phyloP scores from a whole-genome alignment of 2,113 vertebrate genomes.

The Cacatua alba region DNA sequence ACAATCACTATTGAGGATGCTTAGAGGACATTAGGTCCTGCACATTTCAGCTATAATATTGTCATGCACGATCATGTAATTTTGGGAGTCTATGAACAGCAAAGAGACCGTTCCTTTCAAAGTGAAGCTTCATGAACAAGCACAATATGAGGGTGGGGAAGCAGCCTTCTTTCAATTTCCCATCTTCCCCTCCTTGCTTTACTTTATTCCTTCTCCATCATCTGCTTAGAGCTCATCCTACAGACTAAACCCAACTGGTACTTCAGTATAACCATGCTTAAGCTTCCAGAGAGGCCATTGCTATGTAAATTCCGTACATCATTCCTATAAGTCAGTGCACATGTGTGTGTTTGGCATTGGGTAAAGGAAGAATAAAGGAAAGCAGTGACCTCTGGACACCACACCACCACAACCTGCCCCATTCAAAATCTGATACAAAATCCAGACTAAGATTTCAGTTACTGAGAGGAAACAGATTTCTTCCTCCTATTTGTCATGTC shows the following conservation, averaged over 20 bases:
- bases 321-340: not conserved
- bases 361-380: not conserved
- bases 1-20: not conserved
- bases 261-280: not conserved
- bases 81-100: not conserved
- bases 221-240: not conserved
- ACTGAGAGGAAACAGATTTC: not conserved
- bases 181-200: not conserved
- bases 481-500: not conserved
- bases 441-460: not conserved
- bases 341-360: not conserved
- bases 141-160: not conserved
- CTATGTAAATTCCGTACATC: not conserved
- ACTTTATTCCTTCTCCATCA: not conserved
- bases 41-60: not conserved
- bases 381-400: not conserved
- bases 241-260: not conserved
- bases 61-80: not conserved
- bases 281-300: not conserved
- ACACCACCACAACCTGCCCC: accelerated
- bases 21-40: not conserved
- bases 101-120: not conserved
- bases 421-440: not conserved
- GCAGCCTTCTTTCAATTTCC: not conserved
- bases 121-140: not conserved